These are phyloP conservation scores for Malachius bipustulatus DNA, from an alignment of 2,888 invertebrate genomes.

Conservation along the genomic window DNA sequence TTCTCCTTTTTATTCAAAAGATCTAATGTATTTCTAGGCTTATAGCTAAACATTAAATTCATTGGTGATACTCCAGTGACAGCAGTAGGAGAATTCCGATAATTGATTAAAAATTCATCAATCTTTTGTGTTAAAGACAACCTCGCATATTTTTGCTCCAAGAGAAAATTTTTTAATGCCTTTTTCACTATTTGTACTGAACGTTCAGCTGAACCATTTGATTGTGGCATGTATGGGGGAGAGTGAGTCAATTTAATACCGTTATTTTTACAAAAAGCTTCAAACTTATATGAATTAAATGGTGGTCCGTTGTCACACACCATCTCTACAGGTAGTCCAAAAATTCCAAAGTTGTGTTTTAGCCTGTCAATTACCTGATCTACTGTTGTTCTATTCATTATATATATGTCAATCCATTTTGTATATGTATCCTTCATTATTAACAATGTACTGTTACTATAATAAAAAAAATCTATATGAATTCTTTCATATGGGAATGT, in stretches of 20 bases:
- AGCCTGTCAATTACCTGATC: slow-evolving; percentile 7
- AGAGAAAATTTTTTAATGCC: background rate
- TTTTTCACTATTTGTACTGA: slow-evolving; percentile 8
- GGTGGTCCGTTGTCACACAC: slow-evolving; percentile 13
- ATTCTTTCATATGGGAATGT: no score
- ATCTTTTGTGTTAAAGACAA: background rate
- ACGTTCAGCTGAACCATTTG: slow-evolving; percentile 10
- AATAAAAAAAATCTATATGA: slow-evolving; percentile 8
- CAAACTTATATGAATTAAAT: slow-evolving; percentile 10
- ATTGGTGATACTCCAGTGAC: slow-evolving; percentile 5
- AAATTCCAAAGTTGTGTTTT: background rate
- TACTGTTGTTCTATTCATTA: slow-evolving; percentile 9
- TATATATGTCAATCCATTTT: slow-evolving; percentile 11
- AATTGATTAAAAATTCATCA: slow-evolving; percentile 7
- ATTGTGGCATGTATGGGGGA: slow-evolving; percentile 12
- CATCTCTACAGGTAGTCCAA: slow-evolving; percentile 9
- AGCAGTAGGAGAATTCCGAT: slow-evolving; percentile 4
- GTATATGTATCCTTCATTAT: slow-evolving; percentile 8
- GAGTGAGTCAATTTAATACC: slow-evolving; percentile 6
- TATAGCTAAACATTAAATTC: slow-evolving; percentile 3
- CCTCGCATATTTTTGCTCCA: slow-evolving; percentile 4
- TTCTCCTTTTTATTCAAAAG: no score
- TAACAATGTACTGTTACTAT: slow-evolving; percentile 3
- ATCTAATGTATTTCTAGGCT: no score
- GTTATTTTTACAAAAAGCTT: slow-evolving; percentile 7